Evolutionary conservation across 2,797 vertebrate genomes (phyloP).

Genomic region (Sebastiscus tertius): DNA sequence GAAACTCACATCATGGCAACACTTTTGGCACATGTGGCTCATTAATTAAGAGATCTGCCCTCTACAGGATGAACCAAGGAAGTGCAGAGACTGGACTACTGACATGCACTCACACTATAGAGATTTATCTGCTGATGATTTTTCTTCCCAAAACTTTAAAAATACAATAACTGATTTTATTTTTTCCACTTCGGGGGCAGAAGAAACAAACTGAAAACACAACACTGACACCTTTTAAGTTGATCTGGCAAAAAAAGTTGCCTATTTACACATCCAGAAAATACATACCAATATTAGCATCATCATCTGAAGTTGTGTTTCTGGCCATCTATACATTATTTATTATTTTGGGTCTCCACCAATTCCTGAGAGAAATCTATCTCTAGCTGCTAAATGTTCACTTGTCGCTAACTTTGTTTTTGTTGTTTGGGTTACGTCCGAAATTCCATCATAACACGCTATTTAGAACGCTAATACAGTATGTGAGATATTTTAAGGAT

Average conservation of each 20-base stretch:
- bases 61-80: constrained; percentile 32
- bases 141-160: background rate
- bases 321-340: background rate
- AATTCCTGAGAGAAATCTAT: background rate
- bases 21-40: constrained; percentile 68
- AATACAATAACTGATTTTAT: background rate
- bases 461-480: too few relatives aligned
- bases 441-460: too few relatives aligned
- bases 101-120: background rate
- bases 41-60: constrained; percentile 55
- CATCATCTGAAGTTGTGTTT: background rate
- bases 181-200: background rate
- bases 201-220: background rate
- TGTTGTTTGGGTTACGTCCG: too few relatives aligned
- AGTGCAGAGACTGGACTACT: constrained; percentile 12
- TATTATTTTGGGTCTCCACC: background rate
- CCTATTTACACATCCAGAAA: background rate
- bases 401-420: background rate
- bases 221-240: background rate
- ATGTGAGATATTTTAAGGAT: too few relatives aligned
- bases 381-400: background rate
- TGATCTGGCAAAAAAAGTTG: background rate
- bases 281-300: background rate
- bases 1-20: constrained; percentile 75
- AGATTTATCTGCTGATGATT: background rate